Evolutionary conservation across 2,888 invertebrate species (phyloP), one percentile per base, ranked within the genome.

Genomic region (Megastigmus dorsalis): DNA sequence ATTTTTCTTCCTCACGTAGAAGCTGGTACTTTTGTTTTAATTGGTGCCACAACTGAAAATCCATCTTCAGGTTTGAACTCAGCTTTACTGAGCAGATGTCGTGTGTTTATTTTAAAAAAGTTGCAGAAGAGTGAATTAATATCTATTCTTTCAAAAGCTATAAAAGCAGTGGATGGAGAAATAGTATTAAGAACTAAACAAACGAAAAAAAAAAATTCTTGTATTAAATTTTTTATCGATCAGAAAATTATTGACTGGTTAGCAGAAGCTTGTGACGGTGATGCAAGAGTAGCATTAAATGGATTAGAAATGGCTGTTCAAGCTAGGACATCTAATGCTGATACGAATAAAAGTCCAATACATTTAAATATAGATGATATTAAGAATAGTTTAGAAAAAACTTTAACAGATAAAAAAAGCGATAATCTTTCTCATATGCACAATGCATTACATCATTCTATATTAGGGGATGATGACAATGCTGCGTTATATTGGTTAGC

Each of bases 21-120:
- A 87, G 93, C 92, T 86, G 95, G 95, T 0, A 93, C 93, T 23
- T 92, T 96, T 52, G 92, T 91, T 54, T 88, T 95, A 74, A 91
- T 96, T 74, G 96, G 95, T 20, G 95, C 95, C 0, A 95, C 95
- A 0, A 95, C 95, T 52, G 95, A 95, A 87, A 95, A 95, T 87
- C 96, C 95, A n/a, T 95, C 95, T 0, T 95, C 95, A 85, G 93
- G 93, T 80, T 90, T 95, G 55, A 95, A 95, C 87, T 92, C 92
- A 79, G 95, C 95, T 0, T 87, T 96, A 38, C 88, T 95, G 9
- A 95, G 95, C 84, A 90, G 95, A 26, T 95, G 95, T 82, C 90
- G 93, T 78, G 94, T 95, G 2, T 91, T 95, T 77, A 92, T 93
- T 1, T 88, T 95, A 84, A 92, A 94, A 78, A 95, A 95, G 88